Conservation (phyloP, 2,113 vertebrate species). For the Hemichromis elongatus region DNA sequence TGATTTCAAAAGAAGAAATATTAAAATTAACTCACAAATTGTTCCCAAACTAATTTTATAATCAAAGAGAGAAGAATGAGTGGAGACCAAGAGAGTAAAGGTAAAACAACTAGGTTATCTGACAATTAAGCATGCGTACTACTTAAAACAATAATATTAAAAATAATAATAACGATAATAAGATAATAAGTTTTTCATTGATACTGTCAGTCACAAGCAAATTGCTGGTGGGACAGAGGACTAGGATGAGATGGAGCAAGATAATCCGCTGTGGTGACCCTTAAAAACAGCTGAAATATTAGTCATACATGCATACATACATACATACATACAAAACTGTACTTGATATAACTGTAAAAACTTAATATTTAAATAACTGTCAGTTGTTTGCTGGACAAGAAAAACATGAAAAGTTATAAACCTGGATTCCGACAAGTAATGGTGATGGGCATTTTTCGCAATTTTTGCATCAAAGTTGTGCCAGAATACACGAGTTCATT, state of each 20-base stretch:
- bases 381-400: background rate
- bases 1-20: no score
- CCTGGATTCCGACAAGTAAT: background rate
- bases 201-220: no score
- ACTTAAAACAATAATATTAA: background rate
- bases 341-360: background rate
- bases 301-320: no score
- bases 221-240: no score
- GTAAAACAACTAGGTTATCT: background rate
- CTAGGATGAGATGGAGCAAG: background rate
- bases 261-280: background rate
- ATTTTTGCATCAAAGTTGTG: background rate
- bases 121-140: background rate
- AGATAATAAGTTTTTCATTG: no score
- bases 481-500: background rate
- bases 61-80: background rate
- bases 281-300: no score
- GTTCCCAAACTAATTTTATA: no score
- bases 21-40: background rate
- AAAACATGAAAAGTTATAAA: background rate
- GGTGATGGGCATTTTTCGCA: background rate
- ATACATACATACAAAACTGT: background rate
- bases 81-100: background rate
- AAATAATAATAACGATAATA: background rate
- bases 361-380: background rate